A percentile compares a stretch with the other conserved stretches of the same genome.
phyloP scores from a whole-genome alignment of 2,113 vertebrate species.

The Eclectus roratus region DNA sequence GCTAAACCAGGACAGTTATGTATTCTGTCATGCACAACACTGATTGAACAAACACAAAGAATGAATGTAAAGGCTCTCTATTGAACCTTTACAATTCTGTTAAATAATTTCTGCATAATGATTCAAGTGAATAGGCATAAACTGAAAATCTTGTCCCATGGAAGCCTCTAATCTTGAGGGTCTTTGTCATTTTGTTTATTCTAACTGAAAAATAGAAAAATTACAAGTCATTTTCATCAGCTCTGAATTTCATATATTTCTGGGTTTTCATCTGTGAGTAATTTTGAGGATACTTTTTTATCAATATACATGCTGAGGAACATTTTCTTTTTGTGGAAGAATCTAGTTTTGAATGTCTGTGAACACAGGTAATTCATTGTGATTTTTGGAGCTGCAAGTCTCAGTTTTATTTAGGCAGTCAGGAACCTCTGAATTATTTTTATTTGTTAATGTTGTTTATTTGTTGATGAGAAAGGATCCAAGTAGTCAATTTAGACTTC shows the following conservation, averaged over 20 bases:
- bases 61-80: neutral
- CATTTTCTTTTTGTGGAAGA: neutral
- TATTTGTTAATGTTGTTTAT: neutral
- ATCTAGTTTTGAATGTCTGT: neutral
- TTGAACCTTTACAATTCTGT: neutral
- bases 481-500: neutral
- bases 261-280: neutral
- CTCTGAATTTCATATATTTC: neutral
- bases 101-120: neutral
- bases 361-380: neutral
- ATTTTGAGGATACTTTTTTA: neutral
- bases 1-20: too few species aligned
- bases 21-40: neutral
- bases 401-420: neutral
- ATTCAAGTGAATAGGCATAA: neutral
- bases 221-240: neutral
- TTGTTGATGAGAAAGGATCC: neutral
- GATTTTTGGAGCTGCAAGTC: neutral
- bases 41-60: neutral
- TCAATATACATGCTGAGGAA: neutral
- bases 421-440: neutral
- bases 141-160: neutral
- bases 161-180: rapidly evolving
- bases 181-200: neutral
- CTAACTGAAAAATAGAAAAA: neutral